Base-by-base conservation (phyloP, 2,888 invertebrate genomes). In the Andrena marginata region DNA sequence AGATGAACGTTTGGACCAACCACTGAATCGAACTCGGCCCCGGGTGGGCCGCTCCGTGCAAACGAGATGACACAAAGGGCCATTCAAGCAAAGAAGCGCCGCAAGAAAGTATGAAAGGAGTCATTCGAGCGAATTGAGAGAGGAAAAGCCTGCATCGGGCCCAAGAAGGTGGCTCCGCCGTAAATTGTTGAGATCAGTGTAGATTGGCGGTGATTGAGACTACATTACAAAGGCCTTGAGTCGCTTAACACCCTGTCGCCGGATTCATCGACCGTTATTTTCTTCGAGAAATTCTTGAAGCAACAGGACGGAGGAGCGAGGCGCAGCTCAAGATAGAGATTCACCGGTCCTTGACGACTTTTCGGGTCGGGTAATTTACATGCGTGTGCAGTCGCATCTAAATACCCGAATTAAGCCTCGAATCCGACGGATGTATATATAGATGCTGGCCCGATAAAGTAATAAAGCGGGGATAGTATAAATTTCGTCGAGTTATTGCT, bases 221-320 rank as follows among this genome's bases (percentile, higher is more conserved):
- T 92, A 92, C 89, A 92, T 93, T 92, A 77, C 87, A 89, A 92
- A 91, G 92, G 72, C 92, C 92, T 92, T 92, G 92, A 91, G 88
- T 86, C 87, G 76, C 71, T 86, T 80, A 75, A 79, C 83, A 65
- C 77, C 60, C 74, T 10, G 78, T 64, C 71, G 76, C 20, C 62
- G 77, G 84, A 77, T 79, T 82, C 84, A 79, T 77, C 82, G 67
- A 51, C 76, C 62, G 67, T 85, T 77, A 75, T 73, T 69, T 56
- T 62, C 80, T 67, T 65, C 76, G 71, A 54, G 65, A 72, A 69
- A 77, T 51, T 77, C 74, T 68, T 72, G 74, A 62, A 63, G 13
- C 56, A 51, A 10, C 16, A 51, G 31, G n/a, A 2, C n/a, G 59
- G 20, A 5, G 23, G 1, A 2, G 20, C 16, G 8, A 8, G 20